These are phyloP conservation scores for Lacerta bilineata DNA, from an alignment of 2,797 vertebrate genomes.

Conservation along the genomic window DNA sequence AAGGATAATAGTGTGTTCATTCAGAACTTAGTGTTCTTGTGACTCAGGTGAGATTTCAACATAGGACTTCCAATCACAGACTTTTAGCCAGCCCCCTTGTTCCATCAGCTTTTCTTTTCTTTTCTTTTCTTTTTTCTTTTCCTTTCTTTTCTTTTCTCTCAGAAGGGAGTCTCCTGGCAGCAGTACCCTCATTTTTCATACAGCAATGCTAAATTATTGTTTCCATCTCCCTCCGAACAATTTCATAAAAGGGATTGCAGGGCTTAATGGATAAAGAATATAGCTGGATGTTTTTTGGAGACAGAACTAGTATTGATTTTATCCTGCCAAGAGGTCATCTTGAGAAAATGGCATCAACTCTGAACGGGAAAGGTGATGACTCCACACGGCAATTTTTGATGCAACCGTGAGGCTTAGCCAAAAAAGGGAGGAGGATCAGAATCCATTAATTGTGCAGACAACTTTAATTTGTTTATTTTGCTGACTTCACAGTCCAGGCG, in stretches of 20 bases:
- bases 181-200: conserved; percentile 36
- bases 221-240: conserved; percentile 52
- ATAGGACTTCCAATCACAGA: not conserved
- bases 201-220: conserved; percentile 50
- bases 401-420: not conserved
- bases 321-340: conserved; percentile 55
- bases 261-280: conserved; percentile 62
- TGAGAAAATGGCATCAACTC: conserved; percentile 56
- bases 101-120: too few relatives aligned
- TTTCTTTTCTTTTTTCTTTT: too few relatives aligned
- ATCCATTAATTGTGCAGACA: conserved; percentile 37
- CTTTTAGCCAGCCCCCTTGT: fast-evolving
- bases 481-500: conserved; percentile 43
- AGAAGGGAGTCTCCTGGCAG: conserved; percentile 34
- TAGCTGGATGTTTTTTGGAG: conserved; percentile 52
- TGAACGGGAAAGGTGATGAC: conserved; percentile 40
- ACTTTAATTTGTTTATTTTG: conserved; percentile 36
- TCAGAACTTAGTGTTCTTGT: too few relatives aligned
- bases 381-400: conserved; percentile 26
- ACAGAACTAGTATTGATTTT: conserved; percentile 64
- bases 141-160: not conserved
- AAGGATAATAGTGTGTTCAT: not conserved
- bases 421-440: not conserved
- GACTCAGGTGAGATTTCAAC: not conserved
- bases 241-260: conserved; percentile 69